Evolutionary conservation across 2,888 invertebrate genomes (phyloP).

Genomic region (Stenolophus ochropezus): DNA sequence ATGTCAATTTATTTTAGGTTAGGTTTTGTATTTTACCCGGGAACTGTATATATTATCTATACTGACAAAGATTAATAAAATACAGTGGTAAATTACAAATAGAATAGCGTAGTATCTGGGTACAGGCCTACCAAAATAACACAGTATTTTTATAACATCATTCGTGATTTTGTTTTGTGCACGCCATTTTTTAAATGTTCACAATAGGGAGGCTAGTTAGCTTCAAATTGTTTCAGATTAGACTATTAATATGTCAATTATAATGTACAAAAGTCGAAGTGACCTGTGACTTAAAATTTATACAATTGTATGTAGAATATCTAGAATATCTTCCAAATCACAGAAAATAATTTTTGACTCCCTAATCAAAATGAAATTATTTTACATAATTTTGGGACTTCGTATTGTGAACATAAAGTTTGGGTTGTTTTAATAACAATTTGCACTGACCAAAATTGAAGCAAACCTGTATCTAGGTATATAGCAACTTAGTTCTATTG

Average conservation of each 20-base stretch:
- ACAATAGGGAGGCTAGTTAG: neutral
- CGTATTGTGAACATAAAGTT: neutral
- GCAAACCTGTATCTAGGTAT: conserved; percentile 32
- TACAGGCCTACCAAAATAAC: conserved; percentile 1
- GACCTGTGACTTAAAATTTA: no score
- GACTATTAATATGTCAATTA: neutral
- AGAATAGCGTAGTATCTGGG: conserved; percentile 32
- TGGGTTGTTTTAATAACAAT: neutral
- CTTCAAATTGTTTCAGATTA: neutral
- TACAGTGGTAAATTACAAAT: conserved; percentile 42
- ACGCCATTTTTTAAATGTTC: neutral
- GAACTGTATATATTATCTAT: conserved; percentile 36
- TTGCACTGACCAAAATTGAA: neutral
- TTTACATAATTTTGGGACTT: no score
- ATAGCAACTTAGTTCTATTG: conserved; percentile 11
- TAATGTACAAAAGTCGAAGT: no score
- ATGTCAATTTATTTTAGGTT: conserved; percentile 42
- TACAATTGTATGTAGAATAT: no score
- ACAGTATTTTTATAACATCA: conserved; percentile 25
- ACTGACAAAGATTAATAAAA: conserved; percentile 12
- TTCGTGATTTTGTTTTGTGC: neutral
- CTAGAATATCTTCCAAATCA: no score
- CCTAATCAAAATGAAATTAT: no score
- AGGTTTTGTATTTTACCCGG: conserved; percentile 35
- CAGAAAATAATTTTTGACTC: no score